Evolutionary conservation across 2,113 vertebrate genomes (phyloP).

Genomic region (Nymphicus hollandicus): DNA sequence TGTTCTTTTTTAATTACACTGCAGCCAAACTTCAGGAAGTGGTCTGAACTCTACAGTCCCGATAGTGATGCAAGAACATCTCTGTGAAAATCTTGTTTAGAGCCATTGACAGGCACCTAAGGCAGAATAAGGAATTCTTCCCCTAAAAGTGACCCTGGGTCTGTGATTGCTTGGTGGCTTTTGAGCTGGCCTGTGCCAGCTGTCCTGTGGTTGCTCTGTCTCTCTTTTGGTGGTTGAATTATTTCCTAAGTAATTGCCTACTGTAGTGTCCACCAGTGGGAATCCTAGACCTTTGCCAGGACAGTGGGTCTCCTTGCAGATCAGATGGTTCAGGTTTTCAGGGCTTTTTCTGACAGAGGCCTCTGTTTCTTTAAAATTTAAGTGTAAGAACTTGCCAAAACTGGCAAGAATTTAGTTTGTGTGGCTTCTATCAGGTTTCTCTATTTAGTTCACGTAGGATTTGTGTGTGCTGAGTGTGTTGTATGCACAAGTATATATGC

Average conservation of each 20-base stretch:
- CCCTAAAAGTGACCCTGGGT: background rate
- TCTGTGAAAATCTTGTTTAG: background rate
- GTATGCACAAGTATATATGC: background rate
- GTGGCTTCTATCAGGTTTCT: background rate
- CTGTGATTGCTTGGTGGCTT: background rate
- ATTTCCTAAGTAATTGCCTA: background rate
- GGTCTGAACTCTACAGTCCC: background rate
- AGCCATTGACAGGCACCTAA: background rate
- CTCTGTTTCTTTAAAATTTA: background rate
- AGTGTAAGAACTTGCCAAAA: background rate
- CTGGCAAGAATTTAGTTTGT: background rate
- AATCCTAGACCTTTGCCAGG: background rate
- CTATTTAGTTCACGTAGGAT: background rate
- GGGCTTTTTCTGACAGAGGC: background rate
- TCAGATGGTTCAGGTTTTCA: background rate
- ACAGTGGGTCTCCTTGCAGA: background rate
- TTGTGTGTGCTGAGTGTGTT: background rate
- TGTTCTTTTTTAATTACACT: background rate
- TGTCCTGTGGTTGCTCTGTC: background rate
- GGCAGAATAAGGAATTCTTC: background rate
- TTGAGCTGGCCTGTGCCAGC: background rate
- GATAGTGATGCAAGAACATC: background rate
- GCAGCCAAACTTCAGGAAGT: background rate
- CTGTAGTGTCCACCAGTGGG: accelerated
- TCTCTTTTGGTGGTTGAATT: background rate